Evolutionary conservation across 2,888 invertebrate genomes (phyloP).

Genomic region (Mayetiola destructor): DNA sequence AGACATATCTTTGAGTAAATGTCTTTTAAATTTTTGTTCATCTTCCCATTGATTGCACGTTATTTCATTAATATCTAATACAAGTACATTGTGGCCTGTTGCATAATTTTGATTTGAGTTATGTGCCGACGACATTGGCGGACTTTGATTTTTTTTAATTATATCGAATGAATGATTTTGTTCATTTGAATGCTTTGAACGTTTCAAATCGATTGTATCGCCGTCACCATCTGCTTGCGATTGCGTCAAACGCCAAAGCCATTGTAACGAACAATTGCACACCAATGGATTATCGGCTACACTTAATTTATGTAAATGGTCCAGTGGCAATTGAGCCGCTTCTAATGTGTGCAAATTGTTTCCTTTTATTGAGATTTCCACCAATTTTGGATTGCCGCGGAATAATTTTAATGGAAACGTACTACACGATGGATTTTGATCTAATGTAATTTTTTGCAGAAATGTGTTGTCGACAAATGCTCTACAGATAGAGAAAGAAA

Average conservation of each 20-base stretch:
- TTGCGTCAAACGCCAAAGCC: constrained; percentile 61
- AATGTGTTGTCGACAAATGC: constrained; percentile 77
- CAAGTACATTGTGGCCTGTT: constrained; percentile 3
- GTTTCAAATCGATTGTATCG: background rate
- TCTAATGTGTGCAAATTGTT: constrained; percentile 62
- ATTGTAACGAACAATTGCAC: constrained; percentile 75
- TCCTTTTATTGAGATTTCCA: constrained; percentile 58
- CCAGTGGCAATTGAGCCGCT: constrained; percentile 68
- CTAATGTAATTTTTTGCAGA: constrained; percentile 60
- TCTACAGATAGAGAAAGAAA: constrained; percentile 30
- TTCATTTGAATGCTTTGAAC: background rate
- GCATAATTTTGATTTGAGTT: background rate
- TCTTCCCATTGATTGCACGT: constrained; percentile 33
- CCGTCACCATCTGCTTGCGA: background rate
- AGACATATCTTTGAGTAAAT: constrained; percentile 29
- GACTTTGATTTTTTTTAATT: constrained; percentile 18
- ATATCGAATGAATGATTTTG: background rate
- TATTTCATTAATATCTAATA: constrained; percentile 31
- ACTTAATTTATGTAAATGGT: constrained; percentile 56
- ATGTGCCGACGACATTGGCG: background rate
- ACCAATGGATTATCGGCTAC: constrained; percentile 70
- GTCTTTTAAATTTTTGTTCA: constrained; percentile 25
- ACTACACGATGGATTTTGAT: constrained; percentile 57
- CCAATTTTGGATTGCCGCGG: constrained; percentile 66
- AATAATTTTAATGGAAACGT: constrained; percentile 69